Evolutionary conservation across 2,797 vertebrate species (phyloP).

Genomic region (Hippopotamyrus pictus): DNA sequence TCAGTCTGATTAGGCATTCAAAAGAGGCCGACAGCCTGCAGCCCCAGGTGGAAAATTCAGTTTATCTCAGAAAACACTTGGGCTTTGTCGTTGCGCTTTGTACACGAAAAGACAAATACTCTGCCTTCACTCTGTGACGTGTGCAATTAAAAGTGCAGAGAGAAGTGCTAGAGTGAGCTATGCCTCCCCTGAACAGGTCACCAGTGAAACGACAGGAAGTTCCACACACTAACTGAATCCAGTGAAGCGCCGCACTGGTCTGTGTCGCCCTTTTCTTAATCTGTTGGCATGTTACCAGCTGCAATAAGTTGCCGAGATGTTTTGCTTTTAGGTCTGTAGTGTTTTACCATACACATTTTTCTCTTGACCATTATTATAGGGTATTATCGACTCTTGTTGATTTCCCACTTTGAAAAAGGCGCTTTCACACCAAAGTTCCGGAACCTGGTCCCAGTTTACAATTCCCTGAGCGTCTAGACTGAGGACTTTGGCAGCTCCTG

Average conservation of each 20-base stretch:
- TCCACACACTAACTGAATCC: not conserved
- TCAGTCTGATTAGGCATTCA: slow-evolving; percentile 61
- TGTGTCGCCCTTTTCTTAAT: not conserved
- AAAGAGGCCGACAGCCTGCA: slow-evolving; percentile 46
- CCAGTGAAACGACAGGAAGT: not conserved
- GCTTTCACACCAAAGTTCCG: not conserved
- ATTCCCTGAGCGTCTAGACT: not conserved
- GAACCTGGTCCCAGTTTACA: not conserved
- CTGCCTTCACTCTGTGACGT: slow-evolving; percentile 56
- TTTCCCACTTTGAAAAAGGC: not conserved
- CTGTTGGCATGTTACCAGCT: not conserved
- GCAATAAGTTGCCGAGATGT: not conserved
- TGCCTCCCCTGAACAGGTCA: slow-evolving; percentile 19
- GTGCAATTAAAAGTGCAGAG: slow-evolving; percentile 43
- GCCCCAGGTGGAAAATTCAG: slow-evolving; percentile 61
- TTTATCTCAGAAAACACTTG: slow-evolving; percentile 55
- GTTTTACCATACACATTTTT: not conserved
- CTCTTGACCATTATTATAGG: not conserved
- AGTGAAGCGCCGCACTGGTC: not conserved
- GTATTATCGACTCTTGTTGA: not conserved
- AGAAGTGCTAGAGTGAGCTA: slow-evolving; percentile 28
- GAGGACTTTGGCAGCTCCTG: not conserved
- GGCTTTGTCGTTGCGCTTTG: slow-evolving; percentile 43
- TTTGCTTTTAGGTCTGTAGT: not conserved
- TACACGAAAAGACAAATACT: slow-evolving; percentile 55